phyloP scores from a whole-genome alignment of 2,113 vertebrate genomes.

The Trachemys scripta region DNA sequence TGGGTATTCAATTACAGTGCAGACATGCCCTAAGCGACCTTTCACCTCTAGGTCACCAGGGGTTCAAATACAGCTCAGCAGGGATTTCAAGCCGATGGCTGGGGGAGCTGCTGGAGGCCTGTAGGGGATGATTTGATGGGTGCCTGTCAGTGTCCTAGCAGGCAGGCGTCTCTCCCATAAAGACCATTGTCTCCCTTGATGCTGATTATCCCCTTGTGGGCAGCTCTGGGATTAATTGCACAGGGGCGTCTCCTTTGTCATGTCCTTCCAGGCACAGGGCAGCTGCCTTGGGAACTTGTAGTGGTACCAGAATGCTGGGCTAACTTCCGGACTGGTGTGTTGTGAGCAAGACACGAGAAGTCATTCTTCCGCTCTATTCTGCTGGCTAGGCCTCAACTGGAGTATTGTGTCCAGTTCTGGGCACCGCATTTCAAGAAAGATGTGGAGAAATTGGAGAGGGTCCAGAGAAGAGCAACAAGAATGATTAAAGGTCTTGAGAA shows the following conservation, averaged over 20 bases:
- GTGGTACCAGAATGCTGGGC: not conserved
- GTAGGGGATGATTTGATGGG: not conserved
- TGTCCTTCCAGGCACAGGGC: not conserved
- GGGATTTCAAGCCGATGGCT: not conserved
- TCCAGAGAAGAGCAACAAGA: too few relatives aligned
- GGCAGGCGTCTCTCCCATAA: not conserved
- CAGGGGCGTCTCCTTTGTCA: not conserved
- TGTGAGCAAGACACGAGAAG: too few relatives aligned
- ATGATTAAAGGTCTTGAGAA: too few relatives aligned
- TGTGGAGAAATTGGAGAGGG: too few relatives aligned
- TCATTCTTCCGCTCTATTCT: too few relatives aligned
- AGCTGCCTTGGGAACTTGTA: not conserved
- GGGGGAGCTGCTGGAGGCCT: not conserved
- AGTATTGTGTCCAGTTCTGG: too few relatives aligned
- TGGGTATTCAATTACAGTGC: not conserved
- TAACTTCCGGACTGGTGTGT: not conserved
- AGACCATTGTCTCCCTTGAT: not conserved
- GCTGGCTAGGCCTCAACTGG: too few relatives aligned
- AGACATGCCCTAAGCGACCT: not conserved
- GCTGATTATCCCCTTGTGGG: not conserved
- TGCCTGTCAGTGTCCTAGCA: not conserved
- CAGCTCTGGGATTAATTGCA: not conserved
- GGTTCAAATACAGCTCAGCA: not conserved
- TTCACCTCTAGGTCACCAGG: not conserved
- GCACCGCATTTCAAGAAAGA: too few relatives aligned